Evolutionary conservation across 2,113 vertebrate genomes (phyloP).

Genomic region (Pterocles gutturalis): DNA sequence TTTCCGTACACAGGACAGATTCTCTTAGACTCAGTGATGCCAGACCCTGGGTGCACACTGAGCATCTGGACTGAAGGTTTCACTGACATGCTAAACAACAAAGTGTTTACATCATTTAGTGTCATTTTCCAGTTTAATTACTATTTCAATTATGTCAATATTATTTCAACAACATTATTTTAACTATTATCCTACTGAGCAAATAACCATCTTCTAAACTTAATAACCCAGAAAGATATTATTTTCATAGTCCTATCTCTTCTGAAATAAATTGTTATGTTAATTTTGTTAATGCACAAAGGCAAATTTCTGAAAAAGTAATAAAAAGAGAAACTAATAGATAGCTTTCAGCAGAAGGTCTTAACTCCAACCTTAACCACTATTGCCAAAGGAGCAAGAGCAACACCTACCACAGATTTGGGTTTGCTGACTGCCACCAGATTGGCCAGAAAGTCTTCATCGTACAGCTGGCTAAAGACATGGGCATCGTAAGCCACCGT

Average conservation of each 20-base stretch:
- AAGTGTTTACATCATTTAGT: not conserved
- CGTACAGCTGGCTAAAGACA: slow-evolving; percentile 88
- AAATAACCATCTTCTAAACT: not conserved
- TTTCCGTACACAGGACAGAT: not conserved
- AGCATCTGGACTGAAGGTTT: not conserved
- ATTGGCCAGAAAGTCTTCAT: slow-evolving; percentile 90
- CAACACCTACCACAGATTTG: slow-evolving; percentile 88
- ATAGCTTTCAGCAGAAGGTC: not conserved
- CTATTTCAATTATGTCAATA: not conserved
- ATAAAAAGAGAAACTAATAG: not conserved
- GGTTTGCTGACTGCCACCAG: slow-evolving; percentile 92
- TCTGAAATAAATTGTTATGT: not conserved
- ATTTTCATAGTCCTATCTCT: not conserved
- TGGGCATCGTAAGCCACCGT: slow-evolving; percentile 94
- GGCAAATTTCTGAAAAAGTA: not conserved
- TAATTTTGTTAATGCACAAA: not conserved
- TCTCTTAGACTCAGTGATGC: not conserved
- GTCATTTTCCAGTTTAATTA: not conserved
- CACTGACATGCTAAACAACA: not conserved
- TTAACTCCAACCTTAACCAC: not conserved
- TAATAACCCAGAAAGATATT: not conserved
- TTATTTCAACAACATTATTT: not conserved
- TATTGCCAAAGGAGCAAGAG: not conserved
- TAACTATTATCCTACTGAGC: not conserved
- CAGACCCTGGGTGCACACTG: not conserved